Evolutionary conservation across 64 coral and sea anemone species (phyloP), one percentile per base, ranked within the genome.

Genomic region (Porites australiensis): DNA sequence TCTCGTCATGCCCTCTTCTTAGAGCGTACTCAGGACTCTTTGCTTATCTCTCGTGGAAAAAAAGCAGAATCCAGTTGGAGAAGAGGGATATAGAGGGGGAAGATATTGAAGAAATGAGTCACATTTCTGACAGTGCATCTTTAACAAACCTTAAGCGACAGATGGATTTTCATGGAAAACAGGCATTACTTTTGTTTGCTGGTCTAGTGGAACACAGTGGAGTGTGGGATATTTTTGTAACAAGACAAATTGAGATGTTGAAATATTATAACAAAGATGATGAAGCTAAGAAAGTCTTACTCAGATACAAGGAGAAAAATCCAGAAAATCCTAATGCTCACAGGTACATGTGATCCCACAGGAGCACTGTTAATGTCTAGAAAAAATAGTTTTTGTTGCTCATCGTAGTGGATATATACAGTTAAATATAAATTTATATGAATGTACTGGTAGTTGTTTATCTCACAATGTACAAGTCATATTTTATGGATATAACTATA

Each of bases 321-420:
- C 87, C 90, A 14, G 94, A 87, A 0, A 98, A 98, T 51, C 96
- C 90, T 51, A 98, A 98, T 91, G 90, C 96, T 63, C 91, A 95
- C 62, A 93, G 96, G 96, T 98, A 37, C 27, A 37, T 37, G 27
- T 37, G 27, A 37, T 37, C 27, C 1, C 27, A 37, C 27, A 37
- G 27, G 27, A 37, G 27, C 27, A 37, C 27, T 37, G 27, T 37
- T 37, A 37, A 37, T 37, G 27, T 37, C 27, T 37, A 88, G 44
- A 72, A 72, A 44, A 64, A 13, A n/a, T 15, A 58, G 6, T 19
- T 71, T 48, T 12, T 21, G 2, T 44, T 19, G 18, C 45, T 0
- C 19, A 8, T 18, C 47, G 0, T 7, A 46, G 50, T 70, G 37
- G 27, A 37, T 37, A 37, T 37, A 37, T 37, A 37, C 27, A 37